Base-by-base conservation (phyloP, 92 coral and sea anemone genomes). In the Phymanthus crucifer region DNA sequence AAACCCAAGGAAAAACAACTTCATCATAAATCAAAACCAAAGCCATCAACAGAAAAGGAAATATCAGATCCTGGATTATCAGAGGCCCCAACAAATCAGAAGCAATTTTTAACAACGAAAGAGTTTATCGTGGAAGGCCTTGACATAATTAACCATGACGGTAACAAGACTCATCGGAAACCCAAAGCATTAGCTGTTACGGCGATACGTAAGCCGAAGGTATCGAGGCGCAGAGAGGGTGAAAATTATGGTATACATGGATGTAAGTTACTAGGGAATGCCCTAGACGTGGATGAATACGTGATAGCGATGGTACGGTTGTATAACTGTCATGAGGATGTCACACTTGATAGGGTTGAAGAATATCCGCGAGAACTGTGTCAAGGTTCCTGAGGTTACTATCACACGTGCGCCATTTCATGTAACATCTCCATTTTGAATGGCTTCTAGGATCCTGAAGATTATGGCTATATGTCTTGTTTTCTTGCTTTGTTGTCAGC, bases 221-320 rank as follows among this genome's bases (percentile, higher is more conserved):
- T 76, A 24, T 16, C 72, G 12, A 58, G 35, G 65, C 72, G 32
- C 37, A 64, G 37, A 64, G 72, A 65, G 33, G 46, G 37, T 37
- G 69, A 65, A 37, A 24, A 40, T 43, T 37, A 58, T 26, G 73
- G 75, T 17, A 70, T 79, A 18, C 36, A 79, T 45, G 83, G 83
- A 23, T 79, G 26, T 69, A 45, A 79, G 69, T 56, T 79, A 4
- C 40, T 12, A 32, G 83, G 83, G 27, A 45, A 71, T 43, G 73
- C 83, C 14, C 35, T 79, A 24, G 83, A 79, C 31, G 21, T 79
- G 18, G 83, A 79, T 27, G 83, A 79, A 24, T 79, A 69, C 34
- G 83, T 79, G 75, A 79, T 79, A 21, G 74, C 83, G 10, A 79
- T 79, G 83, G 83, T 79, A 32, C 45, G 83, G 50, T 43, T 79